These are phyloP conservation scores for Tretioscincus oriximinensis DNA, from an alignment of 2,113 vertebrate species.

Conservation along the genomic window DNA sequence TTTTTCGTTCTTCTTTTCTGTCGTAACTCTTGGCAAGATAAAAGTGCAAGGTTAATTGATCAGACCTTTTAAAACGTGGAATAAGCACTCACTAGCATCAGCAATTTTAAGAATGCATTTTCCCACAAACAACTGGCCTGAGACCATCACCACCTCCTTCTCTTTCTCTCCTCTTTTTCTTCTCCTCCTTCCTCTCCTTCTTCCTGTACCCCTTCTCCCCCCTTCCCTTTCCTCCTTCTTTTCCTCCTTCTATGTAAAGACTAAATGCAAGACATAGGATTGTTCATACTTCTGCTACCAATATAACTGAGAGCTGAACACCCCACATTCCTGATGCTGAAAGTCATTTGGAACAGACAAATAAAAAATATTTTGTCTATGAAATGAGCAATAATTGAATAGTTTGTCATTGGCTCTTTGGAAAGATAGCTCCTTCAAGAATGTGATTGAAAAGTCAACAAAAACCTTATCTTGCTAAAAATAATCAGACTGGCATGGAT, in stretches of 20 bases:
- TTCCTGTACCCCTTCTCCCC: too few relatives aligned
- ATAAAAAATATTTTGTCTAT: not conserved
- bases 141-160: not conserved
- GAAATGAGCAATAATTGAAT: not conserved
- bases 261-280: not conserved
- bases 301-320: not conserved
- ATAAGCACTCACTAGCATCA: constrained; percentile 66
- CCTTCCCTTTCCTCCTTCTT: too few relatives aligned
- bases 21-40: constrained; percentile 70
- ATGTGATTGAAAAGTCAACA: too few relatives aligned
- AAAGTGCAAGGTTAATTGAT: constrained; percentile 84
- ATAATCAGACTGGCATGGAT: too few relatives aligned
- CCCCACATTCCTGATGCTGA: not conserved
- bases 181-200: too few relatives aligned
- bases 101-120: constrained; percentile 70
- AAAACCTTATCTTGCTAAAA: too few relatives aligned
- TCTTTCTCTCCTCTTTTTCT: too few relatives aligned
- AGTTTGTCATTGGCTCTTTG: not conserved
- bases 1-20: constrained; percentile 56
- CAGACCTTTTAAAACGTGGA: constrained; percentile 80
- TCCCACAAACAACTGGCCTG: constrained; percentile 42
- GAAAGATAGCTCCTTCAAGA: too few relatives aligned
- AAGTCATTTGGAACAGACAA: not conserved
- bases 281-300: not conserved
- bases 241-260: not conserved